phyloP scores from a whole-genome alignment of 2,113 vertebrate species.

The Oryctolagus cuniculus region DNA sequence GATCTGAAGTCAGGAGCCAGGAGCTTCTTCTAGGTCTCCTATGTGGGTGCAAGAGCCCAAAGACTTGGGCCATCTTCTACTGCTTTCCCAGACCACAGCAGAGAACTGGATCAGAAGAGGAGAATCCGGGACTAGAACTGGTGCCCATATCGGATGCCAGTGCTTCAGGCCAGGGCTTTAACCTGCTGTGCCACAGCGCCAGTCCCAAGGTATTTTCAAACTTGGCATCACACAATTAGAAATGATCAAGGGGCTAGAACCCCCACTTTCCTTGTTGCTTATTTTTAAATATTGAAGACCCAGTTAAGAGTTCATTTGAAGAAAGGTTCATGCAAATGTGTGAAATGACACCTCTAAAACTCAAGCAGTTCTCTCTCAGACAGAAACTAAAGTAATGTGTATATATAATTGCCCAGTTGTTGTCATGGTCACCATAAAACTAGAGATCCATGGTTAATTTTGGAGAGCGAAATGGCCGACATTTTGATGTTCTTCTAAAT shows the following conservation, averaged over 20 bases:
- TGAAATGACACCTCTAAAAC: neutral
- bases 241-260: neutral
- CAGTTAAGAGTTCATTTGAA: slow-evolving; percentile 40
- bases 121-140: no score
- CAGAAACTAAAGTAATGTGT: neutral
- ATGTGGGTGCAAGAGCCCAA: no score
- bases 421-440: slow-evolving; percentile 23
- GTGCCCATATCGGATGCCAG: no score
- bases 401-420: neutral
- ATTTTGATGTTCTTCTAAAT: slow-evolving; percentile 40
- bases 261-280: neutral
- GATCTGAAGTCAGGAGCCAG: no score
- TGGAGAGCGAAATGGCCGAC: neutral
- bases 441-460: slow-evolving; percentile 38
- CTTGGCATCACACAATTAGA: neutral
- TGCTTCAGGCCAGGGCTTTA: no score
- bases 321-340: neutral
- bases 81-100: no score
- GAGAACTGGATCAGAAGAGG: no score
- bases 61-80: no score
- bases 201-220: neutral
- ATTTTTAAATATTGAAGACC: neutral
- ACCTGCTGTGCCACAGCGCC: no score
- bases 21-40: no score
- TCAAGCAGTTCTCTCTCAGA: slow-evolving; percentile 1